Base-by-base conservation (phyloP, 2,888 invertebrate species). In the Amphipyra berbera region DNA sequence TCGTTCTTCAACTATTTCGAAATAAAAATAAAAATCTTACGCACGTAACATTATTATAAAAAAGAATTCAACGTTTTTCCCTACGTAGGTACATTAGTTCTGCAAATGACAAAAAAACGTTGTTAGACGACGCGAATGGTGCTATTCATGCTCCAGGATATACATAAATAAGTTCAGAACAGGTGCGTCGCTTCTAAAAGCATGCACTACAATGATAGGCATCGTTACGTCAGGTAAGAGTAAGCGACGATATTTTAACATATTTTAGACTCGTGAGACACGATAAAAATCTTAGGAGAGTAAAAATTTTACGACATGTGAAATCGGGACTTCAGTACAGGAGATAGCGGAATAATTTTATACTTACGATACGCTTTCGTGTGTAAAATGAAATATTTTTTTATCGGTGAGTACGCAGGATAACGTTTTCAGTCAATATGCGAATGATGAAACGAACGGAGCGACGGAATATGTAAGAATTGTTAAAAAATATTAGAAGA, bases 281-380 rank as follows among this genome's bases (percentile, higher is more conserved):
- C 82, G 87, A 87, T 88, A 87, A 88, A 88, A 88, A 85, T 88
- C 85, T 85, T 77, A 70, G 59, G 76, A 79, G 86, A 82, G 86
- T 85, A 87, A 87, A 88, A 85, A 76, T 84, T 88, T 88, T 88
- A 88, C 85, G 89, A 87, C 85, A 85, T 83, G 83, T 82, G 83
- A 88, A 88, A 88, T 88, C 85, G 85, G 82, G 84, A 86, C 83
- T 84, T 83, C 80, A 76, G 76, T 76, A 81, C 72, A 81, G 73
- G 68, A 84, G 86, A 87, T 87, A 86, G 84, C 82, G 70, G 82
- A 86, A 86, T 85, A 84, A 86, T 86, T 88, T 88, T 87, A 84
- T 82, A 87, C 85, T 84, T 82, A 81, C 77, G 84, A 79, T 81
- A 82, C 80, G 82, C 78, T 82, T 85, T 84, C 84, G 77, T 82